These are phyloP conservation scores for Oxytorus armatus DNA, from an alignment of 2,888 invertebrate genomes.

Conservation along the genomic window DNA sequence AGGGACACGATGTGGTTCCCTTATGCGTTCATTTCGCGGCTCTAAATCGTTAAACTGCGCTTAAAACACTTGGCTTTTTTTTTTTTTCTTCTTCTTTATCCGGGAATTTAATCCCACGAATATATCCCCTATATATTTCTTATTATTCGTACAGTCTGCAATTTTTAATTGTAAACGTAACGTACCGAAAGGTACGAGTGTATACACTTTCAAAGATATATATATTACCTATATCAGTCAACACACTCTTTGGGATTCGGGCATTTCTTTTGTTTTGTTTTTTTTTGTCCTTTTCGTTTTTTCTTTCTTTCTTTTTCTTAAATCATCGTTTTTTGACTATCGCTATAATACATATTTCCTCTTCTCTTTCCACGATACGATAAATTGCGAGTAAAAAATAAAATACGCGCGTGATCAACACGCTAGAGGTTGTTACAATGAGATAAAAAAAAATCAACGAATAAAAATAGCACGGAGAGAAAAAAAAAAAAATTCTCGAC, in stretches of 20 bases:
- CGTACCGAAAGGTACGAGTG: constrained; percentile 5
- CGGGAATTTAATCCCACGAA: background rate
- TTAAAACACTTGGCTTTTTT: constrained; percentile 72
- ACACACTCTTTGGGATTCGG: constrained; percentile 41
- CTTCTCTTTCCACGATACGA: too few relatives aligned
- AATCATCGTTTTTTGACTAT: too few relatives aligned
- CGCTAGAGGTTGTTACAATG: too few relatives aligned
- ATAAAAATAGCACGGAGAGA: background rate
- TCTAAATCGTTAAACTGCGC: too few relatives aligned
- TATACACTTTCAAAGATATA: constrained; percentile 40
- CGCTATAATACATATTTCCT: too few relatives aligned
- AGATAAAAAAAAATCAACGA: constrained; percentile 1
- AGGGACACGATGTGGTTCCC: constrained; percentile 68
- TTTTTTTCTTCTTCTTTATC: constrained; percentile 19
- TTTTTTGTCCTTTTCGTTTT: constrained; percentile 1
- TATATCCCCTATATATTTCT: background rate
- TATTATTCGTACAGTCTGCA: constrained; percentile 11
- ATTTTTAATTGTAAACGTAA: constrained; percentile 27
- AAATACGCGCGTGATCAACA: constrained; percentile 25
- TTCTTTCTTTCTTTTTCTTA: background rate
- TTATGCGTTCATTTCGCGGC: constrained; percentile 69
- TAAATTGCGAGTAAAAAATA: constrained; percentile 16
- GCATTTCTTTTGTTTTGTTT: constrained; percentile 7
- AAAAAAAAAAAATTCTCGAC: constrained; percentile 6
- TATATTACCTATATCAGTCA: constrained; percentile 17